Evolutionary conservation across 2,113 vertebrate genomes (phyloP), one percentile per base, ranked within the genome.

Genomic region (Rhegmatorhina hoffmannsi): DNA sequence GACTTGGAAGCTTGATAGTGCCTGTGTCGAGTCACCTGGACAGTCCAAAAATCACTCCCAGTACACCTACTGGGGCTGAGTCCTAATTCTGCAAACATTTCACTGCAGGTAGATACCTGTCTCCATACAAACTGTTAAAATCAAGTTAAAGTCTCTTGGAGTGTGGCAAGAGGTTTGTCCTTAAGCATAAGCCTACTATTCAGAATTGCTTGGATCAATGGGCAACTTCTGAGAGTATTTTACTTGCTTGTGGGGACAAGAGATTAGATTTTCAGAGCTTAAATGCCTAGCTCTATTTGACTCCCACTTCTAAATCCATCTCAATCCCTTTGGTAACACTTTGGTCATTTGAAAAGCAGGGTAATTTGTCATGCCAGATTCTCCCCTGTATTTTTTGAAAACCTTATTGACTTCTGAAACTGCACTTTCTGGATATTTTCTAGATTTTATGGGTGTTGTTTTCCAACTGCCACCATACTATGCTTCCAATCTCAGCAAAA

Each of bases 211-310:
- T 67, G 70, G 33, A 87, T 67, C 34, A 64, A 85, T 63, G 79
- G 63, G 38, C 3, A 6, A 46, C 34, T 82, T 80, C 24, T 36
- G 69, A 33, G 29, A 66, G 5, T 26, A 66, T 92, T 94, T 92
- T 80, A 5, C 43, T 92, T 85, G 50, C n/a, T 79, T 72, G 33
- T 49, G 73, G 11, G 28, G 56, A 87, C 64, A 91, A 82, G 47
- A 95, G 34, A 69, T 87, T 31, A 83, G 38, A 89, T 78, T 92
- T 95, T 83, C 26, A 40, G 60, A 89, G 85, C 23, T 93, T 70
- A 96, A 85, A 88, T 74, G 43, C 33, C 84, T 63, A 78, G 93
- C 10, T 76, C 49, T 94, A 72, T 75, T 96, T 89, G 68, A 93
- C 79, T 90, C 15, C n/a, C 60, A 13, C 53, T 96, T 90, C 84